These are phyloP conservation scores for Solea solea DNA, from an alignment of 2,113 vertebrate genomes.

Conservation along the genomic window DNA sequence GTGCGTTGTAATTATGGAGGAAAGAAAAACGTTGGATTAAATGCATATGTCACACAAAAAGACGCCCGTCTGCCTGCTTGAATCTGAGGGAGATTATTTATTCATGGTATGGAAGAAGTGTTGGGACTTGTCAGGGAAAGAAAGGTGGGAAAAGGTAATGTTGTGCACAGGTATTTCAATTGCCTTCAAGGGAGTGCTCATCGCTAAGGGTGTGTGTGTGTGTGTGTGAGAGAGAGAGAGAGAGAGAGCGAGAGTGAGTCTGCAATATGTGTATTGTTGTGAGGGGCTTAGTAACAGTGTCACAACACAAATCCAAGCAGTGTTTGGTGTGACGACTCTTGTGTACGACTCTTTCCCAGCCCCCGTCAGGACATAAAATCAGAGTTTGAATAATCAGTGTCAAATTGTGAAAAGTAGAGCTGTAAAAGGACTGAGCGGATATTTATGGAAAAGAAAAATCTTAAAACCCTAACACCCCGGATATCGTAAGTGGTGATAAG, in stretches of 20 bases:
- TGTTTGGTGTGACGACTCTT: constrained; percentile 55
- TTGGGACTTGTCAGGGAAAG: constrained; percentile 62
- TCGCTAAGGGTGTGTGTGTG: constrained; percentile 39
- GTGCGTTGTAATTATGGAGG: neutral
- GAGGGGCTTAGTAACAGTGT: constrained; percentile 67
- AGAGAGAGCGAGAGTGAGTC: constrained; percentile 23
- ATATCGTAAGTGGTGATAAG: neutral
- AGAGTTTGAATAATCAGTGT: neutral
- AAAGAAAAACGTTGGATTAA: neutral
- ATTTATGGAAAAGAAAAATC: neutral
- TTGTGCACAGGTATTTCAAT: constrained; percentile 59
- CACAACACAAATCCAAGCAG: constrained; percentile 80
- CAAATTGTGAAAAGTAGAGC: neutral
- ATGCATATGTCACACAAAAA: no score
- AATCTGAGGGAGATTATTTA: constrained; percentile 46
- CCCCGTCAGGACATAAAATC: neutral
- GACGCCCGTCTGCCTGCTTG: neutral
- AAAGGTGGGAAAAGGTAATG: constrained; percentile 56
- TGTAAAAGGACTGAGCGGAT: neutral
- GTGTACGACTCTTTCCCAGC: constrained; percentile 33
- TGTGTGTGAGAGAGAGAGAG: constrained; percentile 12
- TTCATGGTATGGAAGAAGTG: constrained; percentile 60
- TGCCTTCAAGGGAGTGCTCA: constrained; percentile 49
- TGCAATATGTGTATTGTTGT: constrained; percentile 22
- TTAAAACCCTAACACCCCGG: neutral